A percentile compares a stretch with the other conserved stretches of the same genome.
Evolutionary conservation across 2,888 invertebrate genomes (phyloP).

Genomic region (Glaucopsyche alexis): DNA sequence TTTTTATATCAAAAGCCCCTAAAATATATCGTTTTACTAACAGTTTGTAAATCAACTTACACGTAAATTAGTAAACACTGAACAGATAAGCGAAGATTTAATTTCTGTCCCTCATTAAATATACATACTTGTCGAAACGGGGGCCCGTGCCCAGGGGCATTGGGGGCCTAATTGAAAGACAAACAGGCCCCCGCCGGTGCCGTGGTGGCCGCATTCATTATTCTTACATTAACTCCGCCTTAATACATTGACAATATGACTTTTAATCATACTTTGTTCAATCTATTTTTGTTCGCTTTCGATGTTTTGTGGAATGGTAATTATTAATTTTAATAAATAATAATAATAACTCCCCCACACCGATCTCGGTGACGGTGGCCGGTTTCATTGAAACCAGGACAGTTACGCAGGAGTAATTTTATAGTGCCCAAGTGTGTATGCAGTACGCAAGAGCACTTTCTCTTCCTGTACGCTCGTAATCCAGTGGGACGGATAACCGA

Average conservation of each 20-base stretch:
- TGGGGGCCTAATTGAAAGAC: slow-evolving; percentile 75
- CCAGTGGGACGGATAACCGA: no score
- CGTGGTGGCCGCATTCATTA: slow-evolving; percentile 77
- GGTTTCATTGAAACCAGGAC: no score
- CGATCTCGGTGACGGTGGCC: no score
- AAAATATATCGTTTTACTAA: background rate
- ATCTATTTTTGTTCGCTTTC: background rate
- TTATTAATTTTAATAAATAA: no score
- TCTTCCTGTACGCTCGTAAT: no score
- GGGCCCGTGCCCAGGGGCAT: slow-evolving; percentile 45
- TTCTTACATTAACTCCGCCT: slow-evolving; percentile 55
- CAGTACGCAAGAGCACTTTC: no score
- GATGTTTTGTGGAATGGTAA: background rate
- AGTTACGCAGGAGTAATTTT: no score
- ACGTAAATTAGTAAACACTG: slow-evolving; percentile 17
- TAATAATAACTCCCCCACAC: no score
- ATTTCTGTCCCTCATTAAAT: slow-evolving; percentile 69
- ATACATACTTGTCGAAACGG: slow-evolving; percentile 63
- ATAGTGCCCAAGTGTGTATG: no score
- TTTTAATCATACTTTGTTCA: slow-evolving; percentile 22
- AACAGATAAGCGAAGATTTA: slow-evolving; percentile 56
- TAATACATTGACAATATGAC: slow-evolving; percentile 15
- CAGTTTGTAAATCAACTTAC: background rate
- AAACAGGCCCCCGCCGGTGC: slow-evolving; percentile 66
- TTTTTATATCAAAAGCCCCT: no score